These are phyloP conservation scores for Odocoileus hemionus DNA, from an alignment of 2,113 vertebrate genomes.

Conservation along the genomic window DNA sequence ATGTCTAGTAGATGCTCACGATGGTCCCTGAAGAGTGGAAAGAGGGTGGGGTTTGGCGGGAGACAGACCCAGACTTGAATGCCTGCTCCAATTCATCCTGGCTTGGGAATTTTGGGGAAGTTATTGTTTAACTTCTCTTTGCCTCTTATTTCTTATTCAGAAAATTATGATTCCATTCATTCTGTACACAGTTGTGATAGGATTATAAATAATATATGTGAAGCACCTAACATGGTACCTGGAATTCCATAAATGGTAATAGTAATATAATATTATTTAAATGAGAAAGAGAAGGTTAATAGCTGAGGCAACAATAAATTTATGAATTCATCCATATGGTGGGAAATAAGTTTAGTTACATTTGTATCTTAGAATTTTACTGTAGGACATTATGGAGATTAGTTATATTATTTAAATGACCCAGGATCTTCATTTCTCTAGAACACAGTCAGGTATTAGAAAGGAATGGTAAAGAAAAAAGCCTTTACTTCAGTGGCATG, in stretches of 20 bases:
- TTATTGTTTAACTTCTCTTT: background rate
- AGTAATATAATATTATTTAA: slow-evolving; percentile 3
- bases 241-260: background rate
- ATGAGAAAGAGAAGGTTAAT: slow-evolving; percentile 10
- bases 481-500: background rate
- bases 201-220: background rate
- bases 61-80: background rate
- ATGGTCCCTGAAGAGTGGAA: background rate
- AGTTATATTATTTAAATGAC: slow-evolving; percentile 18
- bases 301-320: background rate
- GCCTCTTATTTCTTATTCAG: background rate
- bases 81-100: background rate
- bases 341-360: background rate
- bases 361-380: slow-evolving; percentile 1
- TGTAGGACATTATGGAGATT: background rate
- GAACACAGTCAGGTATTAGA: background rate
- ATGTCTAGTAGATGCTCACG: background rate
- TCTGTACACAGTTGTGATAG: background rate
- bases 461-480: background rate
- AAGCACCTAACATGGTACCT: background rate
- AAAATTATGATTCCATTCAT: background rate
- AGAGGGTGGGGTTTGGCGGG: background rate
- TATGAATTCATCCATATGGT: background rate
- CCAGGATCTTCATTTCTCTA: background rate
- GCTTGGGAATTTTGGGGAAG: background rate